Evolutionary conservation across 2,113 vertebrate species (phyloP).

Genomic region (Nyctibius bracteatus): DNA sequence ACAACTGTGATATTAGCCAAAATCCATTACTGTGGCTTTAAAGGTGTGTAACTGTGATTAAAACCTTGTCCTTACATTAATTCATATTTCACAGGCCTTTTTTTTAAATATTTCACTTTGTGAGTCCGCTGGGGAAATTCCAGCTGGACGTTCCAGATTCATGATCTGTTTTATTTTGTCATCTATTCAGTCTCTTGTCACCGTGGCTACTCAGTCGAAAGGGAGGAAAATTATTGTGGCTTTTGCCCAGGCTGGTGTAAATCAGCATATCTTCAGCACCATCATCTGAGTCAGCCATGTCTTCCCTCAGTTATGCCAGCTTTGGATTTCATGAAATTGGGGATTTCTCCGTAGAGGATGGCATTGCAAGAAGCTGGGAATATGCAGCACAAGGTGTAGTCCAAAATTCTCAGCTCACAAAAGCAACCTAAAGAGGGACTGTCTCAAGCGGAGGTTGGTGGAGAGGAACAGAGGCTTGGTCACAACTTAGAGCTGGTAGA

Average conservation of each 20-base stretch:
- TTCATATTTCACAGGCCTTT: not conserved
- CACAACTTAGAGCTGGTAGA: accelerated
- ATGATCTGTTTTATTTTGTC: constrained; percentile 11
- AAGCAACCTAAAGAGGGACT: not conserved
- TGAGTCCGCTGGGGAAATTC: not conserved
- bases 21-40: not conserved
- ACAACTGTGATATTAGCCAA: not conserved
- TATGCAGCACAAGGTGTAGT: not conserved
- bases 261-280: not conserved
- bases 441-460: not conserved
- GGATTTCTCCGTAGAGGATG: not conserved
- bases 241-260: not conserved
- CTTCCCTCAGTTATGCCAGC: not conserved
- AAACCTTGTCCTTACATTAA: not conserved
- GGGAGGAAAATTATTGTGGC: not conserved
- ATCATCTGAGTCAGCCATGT: not conserved
- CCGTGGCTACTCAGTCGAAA: not conserved
- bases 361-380: not conserved
- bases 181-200: not conserved
- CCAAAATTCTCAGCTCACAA: accelerated
- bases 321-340: not conserved
- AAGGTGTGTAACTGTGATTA: not conserved
- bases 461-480: not conserved
- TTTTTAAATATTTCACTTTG: not conserved
- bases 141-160: not conserved